Conservation (phyloP, 2,797 vertebrate species). For the Myotis myotis region DNA sequence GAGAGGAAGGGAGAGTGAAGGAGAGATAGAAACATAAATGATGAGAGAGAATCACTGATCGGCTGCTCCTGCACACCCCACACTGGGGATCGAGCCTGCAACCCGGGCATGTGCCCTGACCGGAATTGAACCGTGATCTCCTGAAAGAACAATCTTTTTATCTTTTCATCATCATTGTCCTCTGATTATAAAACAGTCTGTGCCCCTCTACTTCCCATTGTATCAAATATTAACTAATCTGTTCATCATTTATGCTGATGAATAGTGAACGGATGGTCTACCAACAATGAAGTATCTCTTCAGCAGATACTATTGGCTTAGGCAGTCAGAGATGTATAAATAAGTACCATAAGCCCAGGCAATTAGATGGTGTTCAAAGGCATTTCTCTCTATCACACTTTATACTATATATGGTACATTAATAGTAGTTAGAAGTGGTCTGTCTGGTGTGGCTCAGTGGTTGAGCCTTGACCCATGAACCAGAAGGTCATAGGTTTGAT, state of each 20-base stretch:
- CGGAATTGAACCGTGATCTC: too few relatives aligned
- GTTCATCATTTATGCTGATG: not conserved
- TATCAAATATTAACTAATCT: constrained; percentile 23
- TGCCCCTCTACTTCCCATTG: not conserved
- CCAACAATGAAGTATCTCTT: not conserved
- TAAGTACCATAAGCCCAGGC: not conserved
- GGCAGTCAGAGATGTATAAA: not conserved
- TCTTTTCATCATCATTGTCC: not conserved
- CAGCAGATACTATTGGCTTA: not conserved
- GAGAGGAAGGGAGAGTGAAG: too few relatives aligned
- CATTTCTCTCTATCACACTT: not conserved
- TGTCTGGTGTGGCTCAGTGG: too few relatives aligned
- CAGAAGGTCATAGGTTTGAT: too few relatives aligned
- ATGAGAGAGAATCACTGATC: too few relatives aligned
- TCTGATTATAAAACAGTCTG: not conserved
- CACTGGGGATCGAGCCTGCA: too few relatives aligned
- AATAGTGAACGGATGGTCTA: not conserved
- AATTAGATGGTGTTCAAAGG: constrained; percentile 4
- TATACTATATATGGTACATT: not conserved
- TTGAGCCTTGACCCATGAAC: too few relatives aligned
- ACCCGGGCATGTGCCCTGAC: not conserved
- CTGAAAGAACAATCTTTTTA: not conserved
- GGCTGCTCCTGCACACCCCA: too few relatives aligned
- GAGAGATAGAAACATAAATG: not conserved
- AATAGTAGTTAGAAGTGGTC: not conserved